Evolutionary conservation across 1,140 invertebrate species (phyloP), one percentile per base, ranked within the genome.

Genomic region (Philotrypesis tridentata): DNA sequence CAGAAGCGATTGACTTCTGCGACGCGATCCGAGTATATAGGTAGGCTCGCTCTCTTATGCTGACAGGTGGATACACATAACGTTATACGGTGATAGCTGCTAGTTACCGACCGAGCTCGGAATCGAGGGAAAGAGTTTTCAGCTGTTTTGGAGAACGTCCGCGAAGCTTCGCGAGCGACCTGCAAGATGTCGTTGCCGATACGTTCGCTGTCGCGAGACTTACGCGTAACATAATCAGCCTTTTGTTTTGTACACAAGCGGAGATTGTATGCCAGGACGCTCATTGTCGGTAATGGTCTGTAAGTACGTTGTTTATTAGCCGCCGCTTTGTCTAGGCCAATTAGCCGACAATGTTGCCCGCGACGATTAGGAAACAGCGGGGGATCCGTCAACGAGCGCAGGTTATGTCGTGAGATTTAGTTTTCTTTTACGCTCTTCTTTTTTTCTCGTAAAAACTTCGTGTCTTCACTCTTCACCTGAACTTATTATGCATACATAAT

Each of bases 271-370:
- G 14, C 4, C 5, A 25, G 60, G 12, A 9, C 48, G 61, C 27
- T 74, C 70, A 72, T 72, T 27, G 70, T 48, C 23, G 70, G 70
- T 48, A 43, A 72, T 43, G 33, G 25, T 9, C 9, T 17, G n/a
- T 70, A 33, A 33, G 25, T 40, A 43, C 70, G 37, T 72, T 72
- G 33, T 72, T 72, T 40, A 40, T 71, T 72, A 43, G 40, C 33
- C 23, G 40, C 37, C 9, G 37, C 70, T 40, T 43, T 72, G 70
- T 43, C 70, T 72, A 72, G 7, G 23, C 17, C 9, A 72, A 72
- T 43, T 48, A 27, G 25, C 8, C 29, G n/a, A n/a, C n/a, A n/a
- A n/a, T 17, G 37, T 72, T 72, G 70, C 12, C 25, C 37, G 37
- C 2, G n/a, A n/a, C 70, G 31, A 72, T 72, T 72, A 48, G 2